A percentile compares a stretch with the other conserved stretches of the same genome.
These are phyloP conservation scores for Desmophyllum pertusum DNA, from an alignment of 92 coral and sea anemone species.

Conservation along the genomic window DNA sequence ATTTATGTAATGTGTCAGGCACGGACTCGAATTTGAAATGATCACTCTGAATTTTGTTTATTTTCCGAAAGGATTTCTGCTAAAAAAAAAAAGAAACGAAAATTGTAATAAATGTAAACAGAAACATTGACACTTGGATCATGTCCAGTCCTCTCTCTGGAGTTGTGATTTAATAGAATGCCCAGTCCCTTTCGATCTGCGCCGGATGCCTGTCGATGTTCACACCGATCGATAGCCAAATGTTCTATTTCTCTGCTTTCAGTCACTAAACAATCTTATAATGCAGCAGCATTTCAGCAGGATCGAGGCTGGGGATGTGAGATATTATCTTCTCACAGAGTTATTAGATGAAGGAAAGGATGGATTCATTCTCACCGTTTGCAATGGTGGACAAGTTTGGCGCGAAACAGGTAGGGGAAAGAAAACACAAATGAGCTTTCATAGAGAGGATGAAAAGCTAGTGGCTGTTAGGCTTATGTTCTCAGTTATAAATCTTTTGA, in stretches of 20 bases:
- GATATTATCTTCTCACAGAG: conserved; percentile 63
- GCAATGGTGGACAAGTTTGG: conserved; percentile 79
- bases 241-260: not conserved
- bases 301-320: conserved; percentile 44
- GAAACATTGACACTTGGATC: not conserved
- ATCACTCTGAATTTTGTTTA: not conserved
- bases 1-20: too few species aligned
- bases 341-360: conserved; percentile 32
- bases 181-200: not conserved
- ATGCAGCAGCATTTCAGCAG: conserved; percentile 55
- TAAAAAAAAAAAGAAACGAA: not conserved
- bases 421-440: not conserved
- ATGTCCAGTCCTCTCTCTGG: not conserved
- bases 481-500: not conserved
- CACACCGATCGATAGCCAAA: not conserved
- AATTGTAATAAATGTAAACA: not conserved
- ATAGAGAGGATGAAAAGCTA: too few species aligned
- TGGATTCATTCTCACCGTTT: conserved; percentile 68
- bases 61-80: not conserved
- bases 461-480: too few species aligned
- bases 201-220: too few species aligned
- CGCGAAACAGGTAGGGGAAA: conserved; percentile 54
- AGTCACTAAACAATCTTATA: not conserved
- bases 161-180: not conserved
- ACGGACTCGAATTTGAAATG: not conserved